phyloP scores from a whole-genome alignment of 2,888 invertebrate genomes.

The Esperia sulphurella region DNA sequence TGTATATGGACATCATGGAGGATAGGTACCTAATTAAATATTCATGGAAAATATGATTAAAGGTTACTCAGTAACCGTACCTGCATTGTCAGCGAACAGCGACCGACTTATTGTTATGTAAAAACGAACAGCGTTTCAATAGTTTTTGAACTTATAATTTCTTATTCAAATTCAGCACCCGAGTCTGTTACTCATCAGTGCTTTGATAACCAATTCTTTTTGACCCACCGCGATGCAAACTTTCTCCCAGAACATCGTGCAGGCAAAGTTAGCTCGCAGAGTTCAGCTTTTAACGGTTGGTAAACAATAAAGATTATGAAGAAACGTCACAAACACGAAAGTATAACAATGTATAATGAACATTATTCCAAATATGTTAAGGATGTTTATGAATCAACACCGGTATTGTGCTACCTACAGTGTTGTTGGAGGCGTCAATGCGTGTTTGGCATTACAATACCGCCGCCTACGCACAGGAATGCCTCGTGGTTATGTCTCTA shows the following conservation, averaged over 20 bases:
- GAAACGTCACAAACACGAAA: slow-evolving; percentile 9
- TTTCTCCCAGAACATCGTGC: background rate
- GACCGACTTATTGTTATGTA: slow-evolving; percentile 8
- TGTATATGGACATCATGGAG: too few species aligned
- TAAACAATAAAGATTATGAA: slow-evolving; percentile 6
- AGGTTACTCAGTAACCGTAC: too few species aligned
- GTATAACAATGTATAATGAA: slow-evolving; percentile 21
- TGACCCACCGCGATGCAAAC: slow-evolving; percentile 7
- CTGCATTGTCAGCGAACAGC: background rate
- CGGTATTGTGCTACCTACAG: slow-evolving; percentile 28
- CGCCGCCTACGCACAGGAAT: slow-evolving; percentile 49
- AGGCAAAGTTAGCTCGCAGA: background rate
- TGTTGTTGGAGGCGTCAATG: slow-evolving; percentile 32
- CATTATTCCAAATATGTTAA: slow-evolving; percentile 22
- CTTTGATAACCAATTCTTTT: slow-evolving; percentile 19
- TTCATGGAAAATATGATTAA: too few species aligned
- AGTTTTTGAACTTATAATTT: slow-evolving; percentile 16
- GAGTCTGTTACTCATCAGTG: slow-evolving; percentile 27
- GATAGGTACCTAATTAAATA: too few species aligned
- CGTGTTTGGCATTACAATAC: slow-evolving; percentile 56
- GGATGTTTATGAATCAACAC: slow-evolving; percentile 40
- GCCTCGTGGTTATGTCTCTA: slow-evolving; percentile 41
- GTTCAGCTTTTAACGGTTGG: slow-evolving; percentile 19
- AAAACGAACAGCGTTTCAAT: slow-evolving; percentile 5
- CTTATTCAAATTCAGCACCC: slow-evolving; percentile 22